These are phyloP conservation scores for Eutrigla gurnardus DNA, from an alignment of 2,797 vertebrate genomes.

Conservation along the genomic window DNA sequence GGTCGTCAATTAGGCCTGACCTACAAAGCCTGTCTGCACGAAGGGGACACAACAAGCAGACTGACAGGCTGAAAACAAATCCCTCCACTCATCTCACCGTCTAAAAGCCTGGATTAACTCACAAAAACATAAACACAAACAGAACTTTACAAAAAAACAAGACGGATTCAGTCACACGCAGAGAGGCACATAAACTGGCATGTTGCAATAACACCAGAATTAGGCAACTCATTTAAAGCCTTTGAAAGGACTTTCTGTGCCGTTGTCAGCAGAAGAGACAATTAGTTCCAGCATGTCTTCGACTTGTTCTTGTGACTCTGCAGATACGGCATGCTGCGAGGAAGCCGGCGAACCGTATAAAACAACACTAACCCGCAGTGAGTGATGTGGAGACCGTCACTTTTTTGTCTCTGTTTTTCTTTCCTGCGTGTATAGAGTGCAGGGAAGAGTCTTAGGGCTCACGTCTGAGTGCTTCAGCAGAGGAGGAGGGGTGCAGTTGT, in stretches of 20 bases:
- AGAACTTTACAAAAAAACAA: conserved; percentile 25
- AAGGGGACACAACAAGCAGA: conserved; percentile 61
- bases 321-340: conserved; percentile 11
- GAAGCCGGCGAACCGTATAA: conserved; percentile 12
- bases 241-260: conserved; percentile 42
- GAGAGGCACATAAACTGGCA: conserved; percentile 2
- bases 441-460: conserved; percentile 17
- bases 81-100: conserved; percentile 51
- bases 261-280: conserved; percentile 46
- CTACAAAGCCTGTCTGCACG: conserved; percentile 80
- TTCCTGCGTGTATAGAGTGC: conserved; percentile 22
- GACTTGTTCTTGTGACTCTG: conserved; percentile 36
- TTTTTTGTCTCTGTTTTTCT: conserved; percentile 31
- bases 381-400: conserved; percentile 29
- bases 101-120: conserved; percentile 71
- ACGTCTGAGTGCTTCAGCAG: conserved; percentile 41
- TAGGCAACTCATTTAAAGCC: conserved; percentile 33
- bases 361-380: conserved; percentile 40
- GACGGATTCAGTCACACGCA: conserved; percentile 14
- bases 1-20: conserved; percentile 79
- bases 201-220: conserved; percentile 22
- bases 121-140: conserved; percentile 43
- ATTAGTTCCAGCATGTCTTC: conserved; percentile 58
- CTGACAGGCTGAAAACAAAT: conserved; percentile 58
- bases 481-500: background rate